These are phyloP conservation scores for Leucoraja ocellata DNA, from an alignment of 2,797 vertebrate species.

Conservation along the genomic window DNA sequence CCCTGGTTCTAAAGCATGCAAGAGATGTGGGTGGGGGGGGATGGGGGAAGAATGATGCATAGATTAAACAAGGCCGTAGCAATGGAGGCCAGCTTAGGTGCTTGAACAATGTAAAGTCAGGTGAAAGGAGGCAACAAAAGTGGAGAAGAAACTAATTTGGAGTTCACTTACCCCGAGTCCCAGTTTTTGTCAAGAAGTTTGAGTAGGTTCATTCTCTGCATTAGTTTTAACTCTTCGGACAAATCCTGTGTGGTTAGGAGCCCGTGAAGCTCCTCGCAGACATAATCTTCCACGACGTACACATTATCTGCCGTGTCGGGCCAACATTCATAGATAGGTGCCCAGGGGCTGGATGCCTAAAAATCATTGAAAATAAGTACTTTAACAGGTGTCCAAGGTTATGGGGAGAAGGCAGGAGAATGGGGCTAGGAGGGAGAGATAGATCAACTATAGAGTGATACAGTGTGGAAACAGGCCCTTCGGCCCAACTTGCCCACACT, in stretches of 20 bases:
- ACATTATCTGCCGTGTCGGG: slow-evolving; percentile 42
- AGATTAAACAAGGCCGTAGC: too few species aligned
- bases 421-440: too few species aligned
- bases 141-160: neutral
- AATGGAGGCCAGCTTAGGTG: too few species aligned
- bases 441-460: too few species aligned
- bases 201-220: slow-evolving; percentile 58
- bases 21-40: too few species aligned
- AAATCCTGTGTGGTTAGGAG: slow-evolving; percentile 58
- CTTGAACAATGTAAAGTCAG: too few species aligned
- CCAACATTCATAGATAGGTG: slow-evolving; percentile 53
- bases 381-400: neutral
- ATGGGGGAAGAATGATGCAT: too few species aligned
- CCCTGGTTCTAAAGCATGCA: too few species aligned
- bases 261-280: slow-evolving; percentile 59
- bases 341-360: slow-evolving; percentile 61
- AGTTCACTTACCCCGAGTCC: slow-evolving; percentile 60
- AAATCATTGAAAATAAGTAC: neutral
- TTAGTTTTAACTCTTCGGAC: slow-evolving; percentile 46
- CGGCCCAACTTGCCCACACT: too few species aligned
- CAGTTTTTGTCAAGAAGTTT: slow-evolving; percentile 61
- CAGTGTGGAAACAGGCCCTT: too few species aligned
- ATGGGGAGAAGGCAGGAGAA: too few species aligned
- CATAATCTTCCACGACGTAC: slow-evolving; percentile 60
- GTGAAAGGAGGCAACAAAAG: neutral